A percentile compares a stretch with the other conserved stretches of the same genome.
phyloP scores from a whole-genome alignment of 2,113 vertebrate species.

The Camelus bactrianus region DNA sequence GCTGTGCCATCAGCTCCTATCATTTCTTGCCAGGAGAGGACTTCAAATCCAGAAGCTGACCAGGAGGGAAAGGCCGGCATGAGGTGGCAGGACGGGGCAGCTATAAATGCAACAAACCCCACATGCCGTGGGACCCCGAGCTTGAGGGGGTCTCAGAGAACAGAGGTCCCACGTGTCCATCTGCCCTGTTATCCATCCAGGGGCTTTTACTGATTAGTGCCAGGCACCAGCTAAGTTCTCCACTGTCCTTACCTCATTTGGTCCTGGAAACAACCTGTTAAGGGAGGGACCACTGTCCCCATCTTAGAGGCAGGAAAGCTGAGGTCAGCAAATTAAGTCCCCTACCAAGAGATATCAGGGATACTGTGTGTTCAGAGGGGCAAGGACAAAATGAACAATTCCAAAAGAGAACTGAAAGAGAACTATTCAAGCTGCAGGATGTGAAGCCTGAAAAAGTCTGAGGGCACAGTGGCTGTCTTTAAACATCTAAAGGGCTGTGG shows the following conservation, averaged over 20 bases:
- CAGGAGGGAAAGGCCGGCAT: neutral
- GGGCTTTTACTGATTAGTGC: neutral
- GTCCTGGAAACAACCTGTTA: neutral
- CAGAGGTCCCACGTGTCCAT: neutral
- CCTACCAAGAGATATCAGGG: neutral
- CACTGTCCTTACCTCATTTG: neutral
- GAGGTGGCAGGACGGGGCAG: neutral
- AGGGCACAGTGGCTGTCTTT: neutral
- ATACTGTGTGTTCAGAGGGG: neutral
- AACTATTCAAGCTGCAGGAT: neutral
- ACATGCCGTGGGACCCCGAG: neutral
- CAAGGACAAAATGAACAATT: neutral
- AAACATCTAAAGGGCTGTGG: neutral
- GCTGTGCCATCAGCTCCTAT: neutral
- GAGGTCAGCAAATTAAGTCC: neutral
- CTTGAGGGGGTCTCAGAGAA: neutral
- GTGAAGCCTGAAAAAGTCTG: neutral
- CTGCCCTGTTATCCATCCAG: neutral
- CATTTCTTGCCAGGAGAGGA: neutral
- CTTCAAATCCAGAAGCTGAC: neutral
- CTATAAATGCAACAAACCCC: neutral
- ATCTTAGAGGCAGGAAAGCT: neutral
- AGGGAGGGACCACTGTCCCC: neutral
- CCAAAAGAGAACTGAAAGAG: neutral
- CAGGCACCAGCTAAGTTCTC: neutral